Conservation (phyloP, 2,888 invertebrate species). For the Cabera pusaria region DNA sequence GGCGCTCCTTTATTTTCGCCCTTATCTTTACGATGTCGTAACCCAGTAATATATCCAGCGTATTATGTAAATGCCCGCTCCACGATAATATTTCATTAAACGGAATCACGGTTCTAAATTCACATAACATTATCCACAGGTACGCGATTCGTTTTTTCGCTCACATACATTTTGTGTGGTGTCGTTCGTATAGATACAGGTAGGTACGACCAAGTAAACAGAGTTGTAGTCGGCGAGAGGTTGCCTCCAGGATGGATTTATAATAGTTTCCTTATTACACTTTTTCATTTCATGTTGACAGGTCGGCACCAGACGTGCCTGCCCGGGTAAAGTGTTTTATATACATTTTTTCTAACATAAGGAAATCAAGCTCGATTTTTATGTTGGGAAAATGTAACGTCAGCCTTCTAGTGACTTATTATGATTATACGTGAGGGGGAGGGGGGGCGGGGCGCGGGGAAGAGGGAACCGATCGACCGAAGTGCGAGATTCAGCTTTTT, state of each 20-base stretch:
- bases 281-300: constrained; percentile 24
- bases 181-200: too few relatives aligned
- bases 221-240: constrained; percentile 18
- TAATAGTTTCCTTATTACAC: constrained; percentile 27
- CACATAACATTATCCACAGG: constrained; percentile 28
- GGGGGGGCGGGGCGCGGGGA: constrained; percentile 2
- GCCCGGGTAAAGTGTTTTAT: constrained; percentile 13
- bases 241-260: constrained; percentile 18
- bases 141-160: constrained; percentile 23
- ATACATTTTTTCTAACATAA: constrained; percentile 11
- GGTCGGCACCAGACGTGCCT: constrained; percentile 14
- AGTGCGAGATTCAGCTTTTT: too few relatives aligned
- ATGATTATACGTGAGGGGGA: constrained; percentile 20
- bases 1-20: constrained; percentile 23
- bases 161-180: constrained; percentile 12
- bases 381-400: constrained; percentile 15
- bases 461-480: constrained; percentile 8
- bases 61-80: constrained; percentile 34
- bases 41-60: constrained; percentile 28
- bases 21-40: constrained; percentile 32
- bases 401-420: constrained; percentile 19
- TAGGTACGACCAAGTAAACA: too few relatives aligned
- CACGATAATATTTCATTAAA: constrained; percentile 36
- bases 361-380: constrained; percentile 12
- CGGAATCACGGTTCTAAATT: constrained; percentile 33